Evolutionary conservation across 2,888 invertebrate genomes (phyloP).

Genomic region (Encarsia formosa): DNA sequence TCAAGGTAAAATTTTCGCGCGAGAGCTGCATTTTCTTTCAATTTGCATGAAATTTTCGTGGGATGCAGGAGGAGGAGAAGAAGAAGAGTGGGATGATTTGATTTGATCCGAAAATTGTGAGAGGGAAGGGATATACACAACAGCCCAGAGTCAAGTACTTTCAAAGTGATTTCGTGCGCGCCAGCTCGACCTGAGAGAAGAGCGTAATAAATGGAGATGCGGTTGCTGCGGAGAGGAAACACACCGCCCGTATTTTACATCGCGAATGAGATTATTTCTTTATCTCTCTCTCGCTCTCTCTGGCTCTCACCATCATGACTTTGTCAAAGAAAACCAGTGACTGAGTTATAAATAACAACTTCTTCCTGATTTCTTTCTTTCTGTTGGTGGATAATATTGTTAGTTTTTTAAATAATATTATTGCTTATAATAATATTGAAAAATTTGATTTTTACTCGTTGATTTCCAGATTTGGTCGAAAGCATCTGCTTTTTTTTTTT

Average conservation of each 20-base stretch:
- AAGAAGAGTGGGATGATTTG: conserved; percentile 11
- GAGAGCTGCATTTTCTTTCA: conserved; percentile 23
- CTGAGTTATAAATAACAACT: no score
- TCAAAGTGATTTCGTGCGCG: conserved; percentile 12
- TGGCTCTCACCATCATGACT: no score
- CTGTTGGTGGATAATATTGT: no score
- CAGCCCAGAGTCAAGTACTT: conserved; percentile 29
- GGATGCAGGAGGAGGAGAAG: not conserved
- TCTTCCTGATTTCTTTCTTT: no score
- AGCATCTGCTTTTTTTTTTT: no score
- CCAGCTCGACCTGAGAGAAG: not conserved
- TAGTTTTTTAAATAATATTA: no score
- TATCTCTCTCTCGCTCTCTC: no score
- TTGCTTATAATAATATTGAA: no score
- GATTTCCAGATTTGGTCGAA: no score
- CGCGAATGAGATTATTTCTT: conserved; percentile 12
- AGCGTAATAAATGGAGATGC: conserved; percentile 19
- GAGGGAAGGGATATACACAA: conserved; percentile 20
- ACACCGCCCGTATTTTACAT: conserved; percentile 11
- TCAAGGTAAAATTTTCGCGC: not conserved
- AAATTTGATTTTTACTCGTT: no score
- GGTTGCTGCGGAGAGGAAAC: not conserved
- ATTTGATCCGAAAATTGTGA: conserved; percentile 19
- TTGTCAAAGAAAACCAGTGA: no score
- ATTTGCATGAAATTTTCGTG: conserved; percentile 27